A percentile compares a stretch with the other conserved stretches of the same genome.
Conservation (phyloP, 2,888 invertebrate genomes). For the Spialia ferax region DNA sequence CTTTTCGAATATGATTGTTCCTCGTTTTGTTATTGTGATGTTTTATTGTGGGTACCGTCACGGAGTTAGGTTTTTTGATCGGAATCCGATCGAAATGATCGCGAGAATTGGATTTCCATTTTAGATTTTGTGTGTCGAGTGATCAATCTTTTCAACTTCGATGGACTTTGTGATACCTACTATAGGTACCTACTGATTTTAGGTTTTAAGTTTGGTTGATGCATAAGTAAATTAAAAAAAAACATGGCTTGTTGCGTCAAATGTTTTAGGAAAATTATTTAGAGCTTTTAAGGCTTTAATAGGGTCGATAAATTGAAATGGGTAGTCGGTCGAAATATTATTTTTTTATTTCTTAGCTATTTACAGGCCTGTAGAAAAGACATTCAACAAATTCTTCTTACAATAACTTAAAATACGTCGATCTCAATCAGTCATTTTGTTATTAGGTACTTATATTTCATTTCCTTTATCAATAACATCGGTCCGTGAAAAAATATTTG, state of each 20-base stretch:
- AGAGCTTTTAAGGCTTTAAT: neutral
- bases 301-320: neutral
- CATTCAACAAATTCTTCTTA: conserved; percentile 75
- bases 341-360: conserved; percentile 70
- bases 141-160: conserved; percentile 71
- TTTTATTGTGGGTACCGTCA: conserved; percentile 84
- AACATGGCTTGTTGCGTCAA: neutral
- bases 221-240: neutral
- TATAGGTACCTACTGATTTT: conserved; percentile 33
- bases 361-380: conserved; percentile 84
- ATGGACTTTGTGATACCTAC: conserved; percentile 28
- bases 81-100: conserved; percentile 82
- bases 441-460: conserved; percentile 49
- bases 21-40: conserved; percentile 82
- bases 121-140: conserved; percentile 73
- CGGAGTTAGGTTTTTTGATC: conserved; percentile 82
- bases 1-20: conserved; percentile 85
- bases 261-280: neutral
- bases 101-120: conserved; percentile 84
- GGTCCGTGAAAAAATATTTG: conserved; percentile 78
- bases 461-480: conserved; percentile 62
- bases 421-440: conserved; percentile 78
- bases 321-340: conserved; percentile 62
- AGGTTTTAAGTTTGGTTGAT: too few relatives aligned
- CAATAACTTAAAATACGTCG: conserved; percentile 79